phyloP scores from a whole-genome alignment of 2,113 vertebrate genomes.

The Nasalis larvatus region DNA sequence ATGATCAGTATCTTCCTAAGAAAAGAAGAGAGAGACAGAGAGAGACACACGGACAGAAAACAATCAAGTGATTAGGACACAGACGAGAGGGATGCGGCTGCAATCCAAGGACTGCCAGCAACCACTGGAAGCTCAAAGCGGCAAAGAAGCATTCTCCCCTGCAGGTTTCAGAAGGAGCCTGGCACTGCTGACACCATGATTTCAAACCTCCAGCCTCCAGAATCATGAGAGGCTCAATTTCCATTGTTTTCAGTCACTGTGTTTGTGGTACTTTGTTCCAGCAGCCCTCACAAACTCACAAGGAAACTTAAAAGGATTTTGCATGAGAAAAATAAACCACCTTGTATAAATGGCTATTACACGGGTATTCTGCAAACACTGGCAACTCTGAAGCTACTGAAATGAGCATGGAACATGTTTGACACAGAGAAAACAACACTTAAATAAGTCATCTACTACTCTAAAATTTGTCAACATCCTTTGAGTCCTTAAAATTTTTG shows the following conservation, averaged over 20 bases:
- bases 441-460: neutral
- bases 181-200: no score
- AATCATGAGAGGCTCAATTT: accelerated
- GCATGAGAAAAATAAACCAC: neutral
- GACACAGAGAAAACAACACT: neutral
- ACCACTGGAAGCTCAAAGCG: neutral
- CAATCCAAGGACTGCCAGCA: neutral
- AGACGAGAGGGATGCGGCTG: accelerated
- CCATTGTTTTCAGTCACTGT: neutral
- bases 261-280: neutral
- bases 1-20: neutral
- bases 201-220: neutral
- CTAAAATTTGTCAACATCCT: neutral
- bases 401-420: neutral
- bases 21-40: neutral
- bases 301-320: neutral
- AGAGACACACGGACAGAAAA: neutral
- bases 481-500: neutral
- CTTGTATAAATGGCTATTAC: accelerated
- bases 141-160: neutral
- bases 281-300: neutral
- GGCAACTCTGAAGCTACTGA: neutral
- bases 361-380: neutral
- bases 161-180: accelerated
- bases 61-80: neutral